These are phyloP conservation scores for Hipparchia semele DNA, from an alignment of 2,888 invertebrate species.

Conservation along the genomic window DNA sequence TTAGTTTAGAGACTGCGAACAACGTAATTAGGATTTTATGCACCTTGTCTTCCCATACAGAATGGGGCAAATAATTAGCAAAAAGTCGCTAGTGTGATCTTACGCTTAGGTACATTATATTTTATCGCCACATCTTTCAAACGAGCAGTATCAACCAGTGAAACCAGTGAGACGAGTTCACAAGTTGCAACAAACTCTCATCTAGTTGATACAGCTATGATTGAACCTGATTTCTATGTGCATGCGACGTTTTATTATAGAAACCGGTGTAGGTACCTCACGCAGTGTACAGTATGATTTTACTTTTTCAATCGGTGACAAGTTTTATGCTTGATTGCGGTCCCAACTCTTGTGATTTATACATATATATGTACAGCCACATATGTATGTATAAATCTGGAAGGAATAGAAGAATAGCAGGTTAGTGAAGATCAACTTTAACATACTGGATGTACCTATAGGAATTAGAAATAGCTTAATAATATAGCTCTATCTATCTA, in stretches of 20 bases:
- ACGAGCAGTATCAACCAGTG: constrained; percentile 42
- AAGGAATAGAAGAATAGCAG: no score
- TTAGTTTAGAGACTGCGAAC: no score
- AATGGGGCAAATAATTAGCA: background rate
- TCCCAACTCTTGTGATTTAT: background rate
- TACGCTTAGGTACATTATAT: constrained; percentile 15
- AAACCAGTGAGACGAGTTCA: constrained; percentile 55
- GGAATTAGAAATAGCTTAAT: no score
- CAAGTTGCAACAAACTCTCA: constrained; percentile 44
- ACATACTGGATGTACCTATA: no score
- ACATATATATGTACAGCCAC: background rate
- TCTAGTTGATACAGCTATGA: constrained; percentile 46
- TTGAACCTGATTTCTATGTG: constrained; percentile 43
- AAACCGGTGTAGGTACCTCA: constrained; percentile 13
- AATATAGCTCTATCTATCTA: no score
- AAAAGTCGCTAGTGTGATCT: constrained; percentile 6
- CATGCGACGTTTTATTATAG: constrained; percentile 22
- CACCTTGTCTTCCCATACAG: no score
- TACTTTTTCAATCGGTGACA: background rate
- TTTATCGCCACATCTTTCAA: constrained; percentile 37
- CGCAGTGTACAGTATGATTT: constrained; percentile 1
- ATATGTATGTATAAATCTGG: no score
- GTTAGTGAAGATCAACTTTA: no score
- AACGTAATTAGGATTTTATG: background rate
- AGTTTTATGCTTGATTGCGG: background rate